phyloP scores from a whole-genome alignment of 2,113 vertebrate genomes.

The Psammodynastes pulverulentus region DNA sequence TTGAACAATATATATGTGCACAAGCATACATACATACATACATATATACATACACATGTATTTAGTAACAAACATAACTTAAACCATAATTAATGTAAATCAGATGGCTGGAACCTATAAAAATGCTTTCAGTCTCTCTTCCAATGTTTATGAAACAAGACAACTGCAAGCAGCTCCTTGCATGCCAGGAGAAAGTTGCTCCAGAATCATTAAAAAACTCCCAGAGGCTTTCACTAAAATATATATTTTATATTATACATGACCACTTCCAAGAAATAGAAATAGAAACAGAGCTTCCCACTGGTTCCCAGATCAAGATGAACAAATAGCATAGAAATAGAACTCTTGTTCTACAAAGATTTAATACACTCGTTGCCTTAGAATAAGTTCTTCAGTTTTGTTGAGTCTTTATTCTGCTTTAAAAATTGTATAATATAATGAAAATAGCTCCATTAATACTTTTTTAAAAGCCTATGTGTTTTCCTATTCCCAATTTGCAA shows the following conservation, averaged over 20 bases:
- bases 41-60: background rate
- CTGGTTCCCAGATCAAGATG: background rate
- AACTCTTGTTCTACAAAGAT: background rate
- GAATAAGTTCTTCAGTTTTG: background rate
- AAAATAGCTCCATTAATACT: background rate
- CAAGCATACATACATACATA: constrained; percentile 8
- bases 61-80: constrained; percentile 31
- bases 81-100: constrained; percentile 37
- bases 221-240: constrained; percentile 2
- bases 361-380: background rate
- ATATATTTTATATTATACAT: background rate
- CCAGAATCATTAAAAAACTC: constrained; percentile 12
- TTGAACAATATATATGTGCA: constrained; percentile 42
- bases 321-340: background rate
- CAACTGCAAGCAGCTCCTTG: background rate
- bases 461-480: background rate
- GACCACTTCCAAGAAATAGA: background rate
- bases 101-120: constrained; percentile 38
- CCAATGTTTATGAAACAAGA: constrained; percentile 21
- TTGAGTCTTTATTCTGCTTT: background rate
- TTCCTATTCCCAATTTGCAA: background rate
- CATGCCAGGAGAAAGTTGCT: background rate
- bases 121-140: constrained; percentile 39
- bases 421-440: background rate
- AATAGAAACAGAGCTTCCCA: background rate